Evolutionary conservation across 2,113 vertebrate genomes (phyloP), one percentile per base, ranked within the genome.

Genomic region (Lagopus muta): DNA sequence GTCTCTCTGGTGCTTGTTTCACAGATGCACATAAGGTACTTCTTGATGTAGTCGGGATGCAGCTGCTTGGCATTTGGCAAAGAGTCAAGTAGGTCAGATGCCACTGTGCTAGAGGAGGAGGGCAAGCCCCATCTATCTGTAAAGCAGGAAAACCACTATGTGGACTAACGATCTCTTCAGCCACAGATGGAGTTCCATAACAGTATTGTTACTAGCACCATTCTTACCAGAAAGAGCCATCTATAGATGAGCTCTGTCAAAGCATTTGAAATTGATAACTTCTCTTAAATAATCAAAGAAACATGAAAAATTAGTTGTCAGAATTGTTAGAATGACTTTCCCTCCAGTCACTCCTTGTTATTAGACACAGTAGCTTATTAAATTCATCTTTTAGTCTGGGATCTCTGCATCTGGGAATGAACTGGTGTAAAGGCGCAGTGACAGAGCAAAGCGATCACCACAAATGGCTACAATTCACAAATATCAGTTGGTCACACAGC

Each of bases 231-330:
- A 69, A 80, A 48, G 12, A 83, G 14, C 3, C 24, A 83, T 74
- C 81, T 92, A 65, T 61, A 87, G 74, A 87, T 85, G 78, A 87
- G 89, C 28, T 65, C n/a, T 1, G 1, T 50, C 55, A 78, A 91
- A 36, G 11, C 12, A 79, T 50, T 88, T 87, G 52, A 87, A 69
- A 91, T 84, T 84, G 86, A 92, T 81, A 86, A 82, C 64, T n/a
- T 76, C 48, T 80, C 93, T 43, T 77, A 71, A 74, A 81, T 45
- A 57, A 92, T 85, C 43, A 91, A 87, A 90, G 18, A 4, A 82
- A 64, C 52, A 80, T 1, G 42, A 19, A 64, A 61, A 24, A 11
- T 32, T 22, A 67, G 42, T 58, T 80, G 24, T 62, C n/a, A 88
- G 45, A 74, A 70, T 32, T 40, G 36, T 70, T 87, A 80, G 81